phyloP scores from a whole-genome alignment of 2,797 vertebrate species.

The Tokudaia tokunoshimensis region DNA sequence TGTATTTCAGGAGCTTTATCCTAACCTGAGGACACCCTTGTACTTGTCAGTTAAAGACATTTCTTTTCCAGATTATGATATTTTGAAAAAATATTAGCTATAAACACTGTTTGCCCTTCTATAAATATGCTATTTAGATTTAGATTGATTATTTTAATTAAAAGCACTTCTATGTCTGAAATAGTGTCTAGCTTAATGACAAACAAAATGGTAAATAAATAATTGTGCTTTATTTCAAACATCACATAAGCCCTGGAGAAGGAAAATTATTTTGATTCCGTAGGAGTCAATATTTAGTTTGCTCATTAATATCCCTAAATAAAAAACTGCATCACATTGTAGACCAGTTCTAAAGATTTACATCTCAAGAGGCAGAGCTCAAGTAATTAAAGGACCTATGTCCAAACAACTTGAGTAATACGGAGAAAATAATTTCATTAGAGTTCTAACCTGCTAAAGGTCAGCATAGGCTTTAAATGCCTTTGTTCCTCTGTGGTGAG shows the following conservation, averaged over 20 bases:
- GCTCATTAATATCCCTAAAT: neutral
- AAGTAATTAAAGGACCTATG: neutral
- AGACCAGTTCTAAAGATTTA: neutral
- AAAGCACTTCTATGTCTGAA: neutral
- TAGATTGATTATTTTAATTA: slow-evolving; percentile 1
- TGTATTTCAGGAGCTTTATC: neutral
- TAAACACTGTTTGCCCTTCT: neutral
- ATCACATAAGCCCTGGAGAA: neutral
- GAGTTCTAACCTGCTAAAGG: neutral
- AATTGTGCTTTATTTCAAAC: neutral
- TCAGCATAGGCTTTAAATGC: neutral
- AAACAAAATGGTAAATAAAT: neutral
- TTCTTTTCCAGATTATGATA: neutral
- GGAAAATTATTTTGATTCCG: slow-evolving; percentile 7
- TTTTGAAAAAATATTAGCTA: neutral
- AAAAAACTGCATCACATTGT: neutral
- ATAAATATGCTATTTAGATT: neutral
- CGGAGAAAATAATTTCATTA: slow-evolving; percentile 33
- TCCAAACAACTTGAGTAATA: neutral
- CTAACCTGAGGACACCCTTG: neutral
- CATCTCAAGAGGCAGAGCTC: neutral
- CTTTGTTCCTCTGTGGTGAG: neutral
- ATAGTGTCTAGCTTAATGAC: neutral
- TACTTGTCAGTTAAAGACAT: neutral
- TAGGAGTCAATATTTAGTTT: neutral